Percentiles rank a stretch among this genome's conserved stretches.
phyloP scores from a whole-genome alignment of 2,113 vertebrate species.

The Pionites leucogaster region DNA sequence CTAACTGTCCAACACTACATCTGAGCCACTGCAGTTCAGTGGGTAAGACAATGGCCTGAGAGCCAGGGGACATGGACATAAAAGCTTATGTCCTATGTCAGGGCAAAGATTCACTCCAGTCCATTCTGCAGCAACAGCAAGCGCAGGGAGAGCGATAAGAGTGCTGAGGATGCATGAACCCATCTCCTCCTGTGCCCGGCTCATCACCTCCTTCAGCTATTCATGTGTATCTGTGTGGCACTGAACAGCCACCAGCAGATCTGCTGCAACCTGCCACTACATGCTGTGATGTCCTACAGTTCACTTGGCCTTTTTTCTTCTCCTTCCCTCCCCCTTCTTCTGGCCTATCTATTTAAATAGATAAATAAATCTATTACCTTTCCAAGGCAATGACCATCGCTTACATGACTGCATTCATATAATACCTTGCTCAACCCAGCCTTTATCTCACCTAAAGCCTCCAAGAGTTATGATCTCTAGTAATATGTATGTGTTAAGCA shows the following conservation, averaged over 20 bases:
- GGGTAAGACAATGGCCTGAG: neutral
- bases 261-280: neutral
- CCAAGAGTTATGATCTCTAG: neutral
- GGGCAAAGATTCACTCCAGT: neutral
- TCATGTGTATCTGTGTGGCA: neutral
- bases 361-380: neutral
- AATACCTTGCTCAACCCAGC: neutral
- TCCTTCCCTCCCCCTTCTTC: neutral
- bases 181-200: accelerated
- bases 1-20: neutral
- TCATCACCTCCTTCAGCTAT: neutral
- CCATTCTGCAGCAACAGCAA: neutral
- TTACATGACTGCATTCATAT: accelerated
- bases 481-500: accelerated
- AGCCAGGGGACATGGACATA: neutral
- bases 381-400: neutral
- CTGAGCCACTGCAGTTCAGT: neutral
- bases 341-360: neutral
- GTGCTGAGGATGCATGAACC: neutral
- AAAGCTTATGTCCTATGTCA: neutral
- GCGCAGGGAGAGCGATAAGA: accelerated
- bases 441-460: neutral
- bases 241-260: neutral
- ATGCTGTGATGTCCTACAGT: neutral
- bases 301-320: neutral